phyloP scores from a whole-genome alignment of 2,888 invertebrate genomes.

The Meghimatium bilineatum region DNA sequence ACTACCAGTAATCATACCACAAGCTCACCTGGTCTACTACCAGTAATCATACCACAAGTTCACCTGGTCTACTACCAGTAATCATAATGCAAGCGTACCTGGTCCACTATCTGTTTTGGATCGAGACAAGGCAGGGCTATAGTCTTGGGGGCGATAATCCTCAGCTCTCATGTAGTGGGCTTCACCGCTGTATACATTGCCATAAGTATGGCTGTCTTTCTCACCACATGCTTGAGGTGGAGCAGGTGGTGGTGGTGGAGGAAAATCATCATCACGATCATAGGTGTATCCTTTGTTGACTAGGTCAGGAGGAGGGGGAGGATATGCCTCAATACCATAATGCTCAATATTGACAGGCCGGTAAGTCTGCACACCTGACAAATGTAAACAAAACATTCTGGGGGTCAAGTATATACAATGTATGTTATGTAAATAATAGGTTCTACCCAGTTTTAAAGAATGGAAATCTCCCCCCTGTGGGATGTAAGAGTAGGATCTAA shows the following conservation, averaged over 20 bases:
- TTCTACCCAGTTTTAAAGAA: no score
- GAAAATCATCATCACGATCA: slow-evolving; percentile 63
- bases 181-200: slow-evolving; percentile 48
- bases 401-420: no score
- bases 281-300: slow-evolving; percentile 60
- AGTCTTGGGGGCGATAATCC: slow-evolving; percentile 43
- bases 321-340: slow-evolving; percentile 50
- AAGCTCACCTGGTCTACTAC: no score
- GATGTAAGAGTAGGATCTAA: no score
- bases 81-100: neutral
- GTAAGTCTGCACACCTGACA: slow-evolving; percentile 59
- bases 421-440: no score
- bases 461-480: no score
- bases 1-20: no score
- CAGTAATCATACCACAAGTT: no score
- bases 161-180: slow-evolving; percentile 47
- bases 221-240: slow-evolving; percentile 53
- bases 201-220: slow-evolving; percentile 39
- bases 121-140: neutral
- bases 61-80: neutral
- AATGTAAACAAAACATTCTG: no score
- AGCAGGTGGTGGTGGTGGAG: slow-evolving; percentile 66
- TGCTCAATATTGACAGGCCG: slow-evolving; percentile 59
- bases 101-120: slow-evolving; percentile 15
- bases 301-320: slow-evolving; percentile 62